These are phyloP conservation scores for Menidia beryllina DNA, from an alignment of 2,113 vertebrate genomes.

Conservation along the genomic window DNA sequence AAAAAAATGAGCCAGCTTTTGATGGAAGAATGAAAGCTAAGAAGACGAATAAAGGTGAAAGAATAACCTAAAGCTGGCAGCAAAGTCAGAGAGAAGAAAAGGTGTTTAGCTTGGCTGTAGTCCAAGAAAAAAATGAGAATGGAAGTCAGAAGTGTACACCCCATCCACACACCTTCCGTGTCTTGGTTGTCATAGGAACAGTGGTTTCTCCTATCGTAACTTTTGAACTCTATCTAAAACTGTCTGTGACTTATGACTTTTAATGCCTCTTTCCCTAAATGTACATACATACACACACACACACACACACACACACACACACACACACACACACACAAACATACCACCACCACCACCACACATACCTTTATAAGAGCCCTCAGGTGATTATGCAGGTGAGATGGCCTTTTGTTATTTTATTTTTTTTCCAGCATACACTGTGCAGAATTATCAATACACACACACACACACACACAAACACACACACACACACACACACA, in stretches of 20 bases:
- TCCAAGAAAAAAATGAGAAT: neutral
- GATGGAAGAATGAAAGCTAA: neutral
- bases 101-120: neutral
- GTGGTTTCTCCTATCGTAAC: constrained; percentile 26
- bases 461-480: constrained; percentile 4
- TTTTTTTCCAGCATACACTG: constrained; percentile 57
- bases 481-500: constrained; percentile 2
- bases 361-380: constrained; percentile 31
- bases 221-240: constrained; percentile 28
- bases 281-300: constrained; percentile 13
- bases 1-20: constrained; percentile 17
- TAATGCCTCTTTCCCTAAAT: constrained; percentile 5
- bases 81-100: neutral
- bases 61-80: neutral
- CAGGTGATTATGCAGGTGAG: constrained; percentile 39
- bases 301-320: constrained; percentile 10
- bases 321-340: constrained; percentile 15
- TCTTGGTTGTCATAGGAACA: neutral
- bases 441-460: constrained; percentile 32
- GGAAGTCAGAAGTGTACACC: constrained; percentile 2
- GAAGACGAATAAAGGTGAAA: neutral
- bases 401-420: constrained; percentile 24
- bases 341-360: too few relatives aligned
- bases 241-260: constrained; percentile 37
- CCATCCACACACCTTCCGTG: neutral